Base-by-base conservation (phyloP, 2,113 vertebrate species). In the Spheniscus mendiculus region DNA sequence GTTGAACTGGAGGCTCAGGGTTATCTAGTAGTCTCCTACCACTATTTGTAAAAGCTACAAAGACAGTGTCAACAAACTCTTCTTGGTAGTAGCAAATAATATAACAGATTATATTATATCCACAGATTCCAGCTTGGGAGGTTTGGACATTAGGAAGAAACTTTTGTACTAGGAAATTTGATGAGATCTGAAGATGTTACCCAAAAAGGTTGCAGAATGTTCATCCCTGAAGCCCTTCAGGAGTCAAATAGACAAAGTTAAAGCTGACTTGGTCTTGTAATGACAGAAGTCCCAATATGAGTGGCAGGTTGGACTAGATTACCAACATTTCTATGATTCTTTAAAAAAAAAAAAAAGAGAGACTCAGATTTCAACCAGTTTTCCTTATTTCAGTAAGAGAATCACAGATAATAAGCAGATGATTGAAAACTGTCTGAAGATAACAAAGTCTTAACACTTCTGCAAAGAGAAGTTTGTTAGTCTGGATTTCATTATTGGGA, bases 341-440 rank as follows among this genome's bases (percentile, higher is more conserved):
- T n/a, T n/a, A 19, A 23, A 47, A 47, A 81, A 42, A 8, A 18
- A 53, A 29, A 12, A 40, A 6, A 52, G 23, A 40, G 2, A 18
- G 1, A 55, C 18, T 34, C 38, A n/a, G 6, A 65, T 0, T 0
- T 52, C 42, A 58, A 29, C 11, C 12, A 42, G 10, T 79, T 88
- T 74, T 63, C 50, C 22, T 79, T 65, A 30, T 66, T 83, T 71
- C 29, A 56, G 34, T 52, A 42, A 84, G 16, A 67, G 5, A 89
- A 78, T 62, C 11, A 25, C 9, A 19, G 87, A 81, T 40, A 83
- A 34, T 38, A 62, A 92, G 17, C 40, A 96, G 36, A 83, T 63
- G 61, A 14, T 67, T 59, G 52, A 87, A 89, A 85, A 74, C 27
- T 20, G 7, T n/a, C 40, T 38, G 71, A 72, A 40, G 26, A 55